These are phyloP conservation scores for Therioaphis trifolii DNA, from an alignment of 2,888 invertebrate genomes.

Conservation along the genomic window DNA sequence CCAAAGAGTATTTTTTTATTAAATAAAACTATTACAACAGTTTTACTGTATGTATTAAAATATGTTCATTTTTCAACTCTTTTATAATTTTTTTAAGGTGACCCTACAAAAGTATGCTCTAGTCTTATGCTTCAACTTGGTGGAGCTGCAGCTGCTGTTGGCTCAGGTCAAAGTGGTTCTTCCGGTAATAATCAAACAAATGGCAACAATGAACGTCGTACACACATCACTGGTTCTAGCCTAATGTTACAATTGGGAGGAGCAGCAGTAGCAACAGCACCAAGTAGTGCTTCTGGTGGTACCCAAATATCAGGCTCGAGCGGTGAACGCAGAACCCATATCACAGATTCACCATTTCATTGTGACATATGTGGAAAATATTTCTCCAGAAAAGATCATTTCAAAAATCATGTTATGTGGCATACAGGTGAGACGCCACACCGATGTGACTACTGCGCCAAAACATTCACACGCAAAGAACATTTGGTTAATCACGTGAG, in stretches of 20 bases:
- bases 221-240: slow-evolving; percentile 64
- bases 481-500: slow-evolving; percentile 88
- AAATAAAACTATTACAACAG: neutral
- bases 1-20: neutral
- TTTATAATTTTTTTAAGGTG: slow-evolving; percentile 52
- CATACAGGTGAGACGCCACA: slow-evolving; percentile 72
- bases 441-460: slow-evolving; percentile 86
- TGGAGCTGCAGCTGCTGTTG: slow-evolving; percentile 61
- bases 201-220: slow-evolving; percentile 63
- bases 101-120: slow-evolving; percentile 64
- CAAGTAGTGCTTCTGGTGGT: slow-evolving; percentile 55
- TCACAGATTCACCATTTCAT: slow-evolving; percentile 69
- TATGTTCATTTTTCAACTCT: neutral
- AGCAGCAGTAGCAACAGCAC: slow-evolving; percentile 57
- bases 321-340: slow-evolving; percentile 64
- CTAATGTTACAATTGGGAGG: slow-evolving; percentile 64
- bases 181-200: slow-evolving; percentile 59
- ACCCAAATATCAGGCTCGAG: slow-evolving; percentile 57
- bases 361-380: slow-evolving; percentile 88
- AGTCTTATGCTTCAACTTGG: slow-evolving; percentile 64
- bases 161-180: slow-evolving; percentile 55
- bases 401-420: slow-evolving; percentile 85
- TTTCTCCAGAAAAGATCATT: slow-evolving; percentile 87
- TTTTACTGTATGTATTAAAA: neutral
- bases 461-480: slow-evolving; percentile 87